These are phyloP conservation scores for Xiphophorus hellerii DNA, from an alignment of 2,113 vertebrate genomes.

Conservation along the genomic window DNA sequence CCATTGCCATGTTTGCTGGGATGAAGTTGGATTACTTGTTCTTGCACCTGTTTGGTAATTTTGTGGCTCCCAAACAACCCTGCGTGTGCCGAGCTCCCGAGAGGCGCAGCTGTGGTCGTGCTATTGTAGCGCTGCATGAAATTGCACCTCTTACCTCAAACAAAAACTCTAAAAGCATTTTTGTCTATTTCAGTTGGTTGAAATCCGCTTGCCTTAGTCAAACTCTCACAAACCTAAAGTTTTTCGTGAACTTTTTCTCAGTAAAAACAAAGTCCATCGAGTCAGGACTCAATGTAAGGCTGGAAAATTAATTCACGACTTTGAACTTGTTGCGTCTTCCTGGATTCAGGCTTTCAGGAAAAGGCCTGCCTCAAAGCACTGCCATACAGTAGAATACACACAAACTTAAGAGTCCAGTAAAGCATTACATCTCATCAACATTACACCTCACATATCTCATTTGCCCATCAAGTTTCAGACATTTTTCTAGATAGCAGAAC, in stretches of 20 bases:
- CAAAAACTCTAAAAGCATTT: slow-evolving; percentile 10
- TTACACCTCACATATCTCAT: too few relatives aligned
- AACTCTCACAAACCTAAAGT: not conserved
- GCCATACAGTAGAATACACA: too few relatives aligned
- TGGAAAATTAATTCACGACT: too few relatives aligned
- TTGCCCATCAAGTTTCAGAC: too few relatives aligned
- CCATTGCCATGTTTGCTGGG: slow-evolving; percentile 8
- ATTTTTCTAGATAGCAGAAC: too few relatives aligned
- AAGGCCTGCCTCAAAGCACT: too few relatives aligned
- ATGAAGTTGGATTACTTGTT: slow-evolving; percentile 11
- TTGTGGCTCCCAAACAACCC: slow-evolving; percentile 18
- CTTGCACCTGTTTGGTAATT: slow-evolving; percentile 31
- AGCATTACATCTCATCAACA: too few relatives aligned
- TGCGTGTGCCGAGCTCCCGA: slow-evolving; percentile 3
- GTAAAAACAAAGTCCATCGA: not conserved
- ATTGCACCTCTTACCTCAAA: slow-evolving; percentile 28
- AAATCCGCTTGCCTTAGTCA: not conserved
- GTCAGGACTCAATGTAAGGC: too few relatives aligned
- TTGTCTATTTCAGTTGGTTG: not conserved
- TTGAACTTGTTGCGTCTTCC: too few relatives aligned
- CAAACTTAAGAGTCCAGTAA: too few relatives aligned
- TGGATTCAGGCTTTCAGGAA: too few relatives aligned
- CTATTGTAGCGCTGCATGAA: slow-evolving; percentile 8
- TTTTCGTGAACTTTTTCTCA: not conserved
- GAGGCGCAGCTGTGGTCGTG: slow-evolving; percentile 24